phyloP scores from a whole-genome alignment of 2,888 invertebrate species.

The Plebejus anna region DNA sequence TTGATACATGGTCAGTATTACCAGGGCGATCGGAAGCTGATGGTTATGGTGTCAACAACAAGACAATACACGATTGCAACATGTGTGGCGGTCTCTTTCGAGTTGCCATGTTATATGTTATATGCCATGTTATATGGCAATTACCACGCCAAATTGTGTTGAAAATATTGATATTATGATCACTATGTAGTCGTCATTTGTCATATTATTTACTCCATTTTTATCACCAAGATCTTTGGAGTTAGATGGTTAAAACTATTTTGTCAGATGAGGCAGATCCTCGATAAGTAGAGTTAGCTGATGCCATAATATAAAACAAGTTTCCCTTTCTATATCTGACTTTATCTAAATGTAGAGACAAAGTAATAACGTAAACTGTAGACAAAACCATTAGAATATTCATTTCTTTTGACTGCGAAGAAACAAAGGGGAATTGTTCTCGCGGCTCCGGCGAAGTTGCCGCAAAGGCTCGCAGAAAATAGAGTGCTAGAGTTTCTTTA shows the following conservation, averaged over 20 bases:
- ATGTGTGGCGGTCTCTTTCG: background rate
- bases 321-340: background rate
- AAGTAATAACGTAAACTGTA: background rate
- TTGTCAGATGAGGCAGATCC: too few relatives aligned
- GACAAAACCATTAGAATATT: slow-evolving; percentile 5
- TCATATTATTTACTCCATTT: background rate
- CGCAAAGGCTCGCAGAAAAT: slow-evolving; percentile 16
- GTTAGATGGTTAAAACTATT: too few relatives aligned
- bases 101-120: background rate
- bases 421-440: slow-evolving; percentile 19
- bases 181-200: background rate
- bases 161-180: too few relatives aligned
- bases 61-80: background rate
- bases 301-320: background rate
- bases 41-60: too few relatives aligned
- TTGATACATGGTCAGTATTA: background rate
- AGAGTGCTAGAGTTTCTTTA: slow-evolving; percentile 18
- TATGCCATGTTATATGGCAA: too few relatives aligned
- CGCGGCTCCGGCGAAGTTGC: slow-evolving; percentile 13
- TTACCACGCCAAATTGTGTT: too few relatives aligned
- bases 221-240: too few relatives aligned
- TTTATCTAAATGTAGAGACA: background rate
- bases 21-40: too few relatives aligned
- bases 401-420: slow-evolving; percentile 5
- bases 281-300: too few relatives aligned